Evolutionary conservation across 2,888 invertebrate genomes (phyloP).

Genomic region (Camptogramma bilineatum): DNA sequence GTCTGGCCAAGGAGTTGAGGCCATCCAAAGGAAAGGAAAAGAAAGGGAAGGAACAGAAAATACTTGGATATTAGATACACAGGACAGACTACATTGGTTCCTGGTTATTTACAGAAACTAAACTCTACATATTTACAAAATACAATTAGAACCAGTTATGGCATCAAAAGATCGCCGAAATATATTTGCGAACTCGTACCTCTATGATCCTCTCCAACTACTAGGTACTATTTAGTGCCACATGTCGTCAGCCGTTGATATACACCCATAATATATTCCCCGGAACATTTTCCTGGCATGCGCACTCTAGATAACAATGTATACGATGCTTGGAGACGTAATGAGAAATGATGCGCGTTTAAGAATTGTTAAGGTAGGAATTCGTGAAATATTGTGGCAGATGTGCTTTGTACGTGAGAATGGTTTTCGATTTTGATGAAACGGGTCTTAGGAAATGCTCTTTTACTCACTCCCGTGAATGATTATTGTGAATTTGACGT

Average conservation of each 20-base stretch:
- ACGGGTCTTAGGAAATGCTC: neutral
- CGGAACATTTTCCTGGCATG: conserved; percentile 50
- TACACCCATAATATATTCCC: conserved; percentile 59
- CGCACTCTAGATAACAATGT: conserved; percentile 55
- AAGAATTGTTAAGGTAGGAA: conserved; percentile 33
- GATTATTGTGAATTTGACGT: no score
- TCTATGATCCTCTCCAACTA: neutral
- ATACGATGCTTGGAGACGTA: conserved; percentile 36
- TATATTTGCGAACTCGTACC: neutral
- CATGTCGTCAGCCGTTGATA: conserved; percentile 56
- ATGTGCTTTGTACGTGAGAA: conserved; percentile 8
- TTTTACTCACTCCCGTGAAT: neutral
- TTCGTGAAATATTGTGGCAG: conserved; percentile 8
- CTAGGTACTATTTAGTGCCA: conserved; percentile 38
- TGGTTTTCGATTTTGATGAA: conserved; percentile 9
- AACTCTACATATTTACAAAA: no score
- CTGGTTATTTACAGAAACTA: no score
- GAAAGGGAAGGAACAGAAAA: no score
- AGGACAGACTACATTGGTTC: no score
- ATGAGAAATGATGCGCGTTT: conserved; percentile 49
- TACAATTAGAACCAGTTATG: no score
- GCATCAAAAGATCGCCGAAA: no score
- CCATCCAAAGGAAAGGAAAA: no score
- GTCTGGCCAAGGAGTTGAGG: no score
- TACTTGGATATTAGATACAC: no score